A percentile compares a stretch with the other conserved stretches of the same genome.
These are phyloP conservation scores for Orientallactaga bullata DNA, from an alignment of 2,113 vertebrate genomes.

Conservation along the genomic window DNA sequence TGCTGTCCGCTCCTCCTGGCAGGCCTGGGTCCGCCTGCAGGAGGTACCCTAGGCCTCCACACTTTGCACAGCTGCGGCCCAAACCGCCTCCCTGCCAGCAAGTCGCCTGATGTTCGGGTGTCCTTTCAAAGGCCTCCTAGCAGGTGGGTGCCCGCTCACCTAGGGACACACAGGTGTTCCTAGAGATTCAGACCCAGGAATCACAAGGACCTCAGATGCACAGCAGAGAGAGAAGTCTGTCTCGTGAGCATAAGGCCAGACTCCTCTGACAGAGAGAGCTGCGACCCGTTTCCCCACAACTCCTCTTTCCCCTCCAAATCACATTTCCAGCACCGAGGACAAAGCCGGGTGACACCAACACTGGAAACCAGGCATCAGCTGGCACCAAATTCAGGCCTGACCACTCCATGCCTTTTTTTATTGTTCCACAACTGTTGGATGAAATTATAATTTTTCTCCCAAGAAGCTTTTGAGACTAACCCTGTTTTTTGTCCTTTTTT, in stretches of 20 bases:
- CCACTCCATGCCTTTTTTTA: accelerated
- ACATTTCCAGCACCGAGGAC: accelerated
- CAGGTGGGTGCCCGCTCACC: not conserved
- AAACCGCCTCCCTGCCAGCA: accelerated
- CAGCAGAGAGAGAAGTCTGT: no score
- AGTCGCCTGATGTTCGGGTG: accelerated
- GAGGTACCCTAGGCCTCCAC: not conserved
- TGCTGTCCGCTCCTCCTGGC: accelerated
- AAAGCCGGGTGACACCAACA: accelerated
- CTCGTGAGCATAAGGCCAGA: no score
- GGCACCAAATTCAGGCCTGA: not conserved
- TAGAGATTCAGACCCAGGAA: not conserved
- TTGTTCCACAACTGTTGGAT: not conserved
- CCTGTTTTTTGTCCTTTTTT: not conserved
- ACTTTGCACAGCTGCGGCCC: not conserved
- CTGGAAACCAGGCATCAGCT: accelerated
- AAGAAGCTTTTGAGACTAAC: slow-evolving; percentile 36
- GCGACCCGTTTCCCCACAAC: not conserved
- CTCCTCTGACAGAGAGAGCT: not conserved
- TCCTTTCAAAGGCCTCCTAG: not conserved
- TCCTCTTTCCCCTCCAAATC: accelerated
- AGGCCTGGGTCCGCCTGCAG: not conserved
- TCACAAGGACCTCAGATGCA: not conserved
- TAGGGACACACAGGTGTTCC: not conserved
- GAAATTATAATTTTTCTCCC: slow-evolving; percentile 44